A percentile compares a stretch with the other conserved stretches of the same genome.
These are phyloP conservation scores for Sesamia nonagrioides DNA, from an alignment of 1,140 invertebrate genomes.

Conservation along the genomic window DNA sequence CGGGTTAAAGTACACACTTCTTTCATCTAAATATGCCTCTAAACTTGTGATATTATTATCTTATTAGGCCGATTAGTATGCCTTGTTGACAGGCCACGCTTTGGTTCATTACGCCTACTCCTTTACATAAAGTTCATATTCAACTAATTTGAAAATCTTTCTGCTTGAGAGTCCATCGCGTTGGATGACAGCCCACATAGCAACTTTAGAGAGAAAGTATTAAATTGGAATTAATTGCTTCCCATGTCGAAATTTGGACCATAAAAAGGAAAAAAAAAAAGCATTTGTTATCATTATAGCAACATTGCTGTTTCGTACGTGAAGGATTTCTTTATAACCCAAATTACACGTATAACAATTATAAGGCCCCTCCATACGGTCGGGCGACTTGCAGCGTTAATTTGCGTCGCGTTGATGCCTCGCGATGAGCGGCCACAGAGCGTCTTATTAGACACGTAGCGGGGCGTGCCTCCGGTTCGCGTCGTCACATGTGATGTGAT, in stretches of 20 bases:
- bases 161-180: constrained; percentile 3
- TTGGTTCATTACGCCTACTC: not conserved
- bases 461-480: constrained; percentile 67
- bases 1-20: too few species aligned
- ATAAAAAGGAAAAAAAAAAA: not conserved
- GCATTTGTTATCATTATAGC: too few species aligned
- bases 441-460: constrained; percentile 81
- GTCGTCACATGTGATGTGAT: constrained; percentile 64
- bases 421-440: constrained; percentile 73
- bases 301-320: too few species aligned
- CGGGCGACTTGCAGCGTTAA: constrained; percentile 67
- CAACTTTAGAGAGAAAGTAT: too few species aligned
- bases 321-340: constrained; percentile 9
- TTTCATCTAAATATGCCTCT: too few species aligned
- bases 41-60: too few species aligned
- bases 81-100: constrained; percentile 1
- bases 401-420: constrained; percentile 63
- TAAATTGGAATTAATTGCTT: too few species aligned
- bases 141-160: not conserved
- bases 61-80: not conserved
- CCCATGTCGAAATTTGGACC: too few species aligned
- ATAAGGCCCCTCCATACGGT: constrained; percentile 64
- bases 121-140: not conserved
- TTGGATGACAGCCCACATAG: not conserved
- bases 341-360: constrained; percentile 30